Percentiles rank a stretch among this genome's conserved stretches.
phyloP scores from a whole-genome alignment of 2,113 vertebrate species.

The Tachysurus vachellii region DNA sequence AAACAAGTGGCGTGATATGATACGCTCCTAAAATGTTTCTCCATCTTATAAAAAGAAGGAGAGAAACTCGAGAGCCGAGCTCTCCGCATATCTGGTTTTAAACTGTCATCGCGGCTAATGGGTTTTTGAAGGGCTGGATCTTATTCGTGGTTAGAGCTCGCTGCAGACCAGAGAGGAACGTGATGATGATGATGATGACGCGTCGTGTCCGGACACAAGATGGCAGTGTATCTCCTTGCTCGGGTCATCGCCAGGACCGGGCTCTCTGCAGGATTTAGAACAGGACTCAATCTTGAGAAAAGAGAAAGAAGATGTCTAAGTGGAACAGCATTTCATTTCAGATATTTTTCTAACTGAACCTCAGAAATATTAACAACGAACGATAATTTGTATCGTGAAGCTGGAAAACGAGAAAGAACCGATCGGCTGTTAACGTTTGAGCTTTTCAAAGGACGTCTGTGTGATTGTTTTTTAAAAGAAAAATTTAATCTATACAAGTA shows the following conservation, averaged over 20 bases:
- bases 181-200: constrained; percentile 47
- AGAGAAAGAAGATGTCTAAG: constrained; percentile 58
- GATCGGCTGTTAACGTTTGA: background rate
- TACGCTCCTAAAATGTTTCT: constrained; percentile 32
- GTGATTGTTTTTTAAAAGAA: background rate
- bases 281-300: constrained; percentile 48
- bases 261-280: constrained; percentile 51
- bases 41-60: constrained; percentile 26
- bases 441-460: background rate
- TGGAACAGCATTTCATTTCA: constrained; percentile 52
- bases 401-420: background rate
- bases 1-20: constrained; percentile 14
- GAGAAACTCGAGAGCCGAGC: background rate
- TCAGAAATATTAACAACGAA: background rate
- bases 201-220: constrained; percentile 69
- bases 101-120: constrained; percentile 47
- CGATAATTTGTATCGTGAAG: too few species aligned
- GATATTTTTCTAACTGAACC: background rate
- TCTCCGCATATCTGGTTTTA: constrained; percentile 31
- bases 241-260: constrained; percentile 48
- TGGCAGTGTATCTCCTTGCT: constrained; percentile 76
- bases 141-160: constrained; percentile 41
- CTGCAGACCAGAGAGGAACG: constrained; percentile 14
- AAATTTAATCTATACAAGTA: background rate
- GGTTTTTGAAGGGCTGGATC: constrained; percentile 47